A percentile compares a stretch with the other conserved stretches of the same genome.
phyloP scores from a whole-genome alignment of 2,797 vertebrate genomes.

The Chrysocyon brachyurus region DNA sequence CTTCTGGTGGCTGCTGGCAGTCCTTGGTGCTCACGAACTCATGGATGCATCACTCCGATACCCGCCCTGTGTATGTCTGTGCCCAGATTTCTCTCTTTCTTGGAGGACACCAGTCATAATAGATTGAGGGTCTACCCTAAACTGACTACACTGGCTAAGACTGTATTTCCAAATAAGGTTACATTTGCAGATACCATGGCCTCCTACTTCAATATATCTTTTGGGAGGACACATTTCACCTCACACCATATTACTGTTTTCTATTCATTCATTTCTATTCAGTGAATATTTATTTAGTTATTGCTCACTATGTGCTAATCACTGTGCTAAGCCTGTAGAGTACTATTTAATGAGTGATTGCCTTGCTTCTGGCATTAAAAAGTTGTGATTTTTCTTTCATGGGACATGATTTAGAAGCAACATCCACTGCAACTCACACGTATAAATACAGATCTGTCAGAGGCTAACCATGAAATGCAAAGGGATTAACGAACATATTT shows the following conservation, averaged over 20 bases:
- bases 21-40: not conserved
- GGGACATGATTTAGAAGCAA: not conserved
- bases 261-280: not conserved
- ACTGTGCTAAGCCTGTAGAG: not conserved
- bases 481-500: not conserved
- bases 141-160: not conserved
- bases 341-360: not conserved
- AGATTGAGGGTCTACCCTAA: not conserved
- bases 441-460: not conserved
- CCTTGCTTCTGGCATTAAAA: conserved; percentile 26
- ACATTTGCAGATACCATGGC: not conserved
- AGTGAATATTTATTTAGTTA: conserved; percentile 3
- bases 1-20: accelerated
- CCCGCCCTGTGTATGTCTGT: not conserved
- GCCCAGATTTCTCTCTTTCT: not conserved
- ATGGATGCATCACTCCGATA: accelerated
- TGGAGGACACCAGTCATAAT: not conserved
- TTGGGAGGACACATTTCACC: not conserved
- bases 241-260: not conserved
- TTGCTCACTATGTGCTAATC: not conserved
- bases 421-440: not conserved
- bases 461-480: not conserved
- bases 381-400: conserved; percentile 31
- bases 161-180: not conserved
- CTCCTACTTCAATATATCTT: not conserved